phyloP scores from a whole-genome alignment of 2,888 invertebrate genomes.

The Tenthredo livida region DNA sequence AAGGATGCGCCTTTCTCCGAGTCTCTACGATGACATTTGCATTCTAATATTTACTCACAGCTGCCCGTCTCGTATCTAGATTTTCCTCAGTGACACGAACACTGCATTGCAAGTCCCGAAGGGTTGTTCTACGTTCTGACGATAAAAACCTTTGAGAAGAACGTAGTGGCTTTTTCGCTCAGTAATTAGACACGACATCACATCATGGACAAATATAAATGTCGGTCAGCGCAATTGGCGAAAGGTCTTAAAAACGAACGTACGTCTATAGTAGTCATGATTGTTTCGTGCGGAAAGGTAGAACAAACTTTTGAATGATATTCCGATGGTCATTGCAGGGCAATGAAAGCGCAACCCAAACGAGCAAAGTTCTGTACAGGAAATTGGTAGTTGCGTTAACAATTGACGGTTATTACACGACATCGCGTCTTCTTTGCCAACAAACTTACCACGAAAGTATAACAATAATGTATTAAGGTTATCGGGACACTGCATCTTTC shows the following conservation, averaged over 20 bases:
- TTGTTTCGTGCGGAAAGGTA: not conserved
- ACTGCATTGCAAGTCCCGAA: not conserved
- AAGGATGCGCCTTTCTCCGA: conserved; percentile 51
- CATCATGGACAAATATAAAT: not conserved
- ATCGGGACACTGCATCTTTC: not conserved
- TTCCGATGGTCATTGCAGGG: conserved; percentile 30
- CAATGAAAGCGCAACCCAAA: conserved; percentile 15
- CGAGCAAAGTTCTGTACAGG: conserved; percentile 26
- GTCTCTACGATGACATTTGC: conserved; percentile 40
- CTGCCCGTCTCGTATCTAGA: not conserved
- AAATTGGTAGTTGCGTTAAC: conserved; percentile 18
- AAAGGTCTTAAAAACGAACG: not conserved
- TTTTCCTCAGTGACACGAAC: not conserved
- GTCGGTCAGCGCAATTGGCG: not conserved
- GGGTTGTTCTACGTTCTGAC: not conserved
- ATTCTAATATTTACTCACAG: conserved; percentile 34
- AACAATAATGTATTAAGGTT: not conserved
- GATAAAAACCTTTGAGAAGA: not conserved
- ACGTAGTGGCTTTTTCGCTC: not conserved
- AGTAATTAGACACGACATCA: not conserved
- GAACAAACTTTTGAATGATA: conserved; percentile 30
- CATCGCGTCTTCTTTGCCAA: conserved; percentile 1
- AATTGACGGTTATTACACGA: conserved; percentile 24
- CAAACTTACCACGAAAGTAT: not conserved
- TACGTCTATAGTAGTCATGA: not conserved